Evolutionary conservation across 92 coral and sea anemone genomes (phyloP), one percentile per base, ranked within the genome.

Genomic region (Nematostella vectensis): DNA sequence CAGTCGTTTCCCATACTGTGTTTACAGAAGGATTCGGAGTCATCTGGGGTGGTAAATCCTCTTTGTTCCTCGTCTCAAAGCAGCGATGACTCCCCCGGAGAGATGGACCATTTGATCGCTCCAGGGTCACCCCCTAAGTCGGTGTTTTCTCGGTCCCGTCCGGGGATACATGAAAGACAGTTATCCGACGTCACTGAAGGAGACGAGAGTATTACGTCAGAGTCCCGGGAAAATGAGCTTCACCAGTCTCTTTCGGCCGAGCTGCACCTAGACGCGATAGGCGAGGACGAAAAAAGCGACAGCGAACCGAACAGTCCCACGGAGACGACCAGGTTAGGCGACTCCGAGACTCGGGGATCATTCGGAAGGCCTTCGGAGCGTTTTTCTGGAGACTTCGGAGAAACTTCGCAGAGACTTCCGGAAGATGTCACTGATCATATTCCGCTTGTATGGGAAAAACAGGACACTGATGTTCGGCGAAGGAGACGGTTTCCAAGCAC

Each of bases 151-250:
- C 70, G 75, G 58, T 79, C 82, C 27, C 54, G 57, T 48, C 77
- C 71, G 9, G 77, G 62, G 11, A 44, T 69, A 10, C 87, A 85
- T 49, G 74, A 70, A 48, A 52, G 95, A 27, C 95, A 85, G 51
- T 47, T 85, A 31, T 85, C 95, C 15, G 95, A 85, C 54, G 95
- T 85, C 27, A 85, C 95, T 11, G 95, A 85, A 72, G 88, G 76
- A n/a, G 85, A 78, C 21, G 85, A 85, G 38, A 80, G 95, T 55
- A 59, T 66, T 12, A 55, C 61, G 19, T 71, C 71, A 1, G 82
- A 76, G 11, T 76, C 82, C 2, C 66, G 31, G 37, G 82, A 76
- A 50, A 76, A 76, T 50, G 68, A 56, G 31, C 43, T 76, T 25
- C 58, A 37, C 0, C 56, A 30, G 43, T 53, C 56, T 43, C 56